Evolutionary conservation across 2,888 invertebrate species (phyloP).

Genomic region (Liposcelis brunnea): DNA sequence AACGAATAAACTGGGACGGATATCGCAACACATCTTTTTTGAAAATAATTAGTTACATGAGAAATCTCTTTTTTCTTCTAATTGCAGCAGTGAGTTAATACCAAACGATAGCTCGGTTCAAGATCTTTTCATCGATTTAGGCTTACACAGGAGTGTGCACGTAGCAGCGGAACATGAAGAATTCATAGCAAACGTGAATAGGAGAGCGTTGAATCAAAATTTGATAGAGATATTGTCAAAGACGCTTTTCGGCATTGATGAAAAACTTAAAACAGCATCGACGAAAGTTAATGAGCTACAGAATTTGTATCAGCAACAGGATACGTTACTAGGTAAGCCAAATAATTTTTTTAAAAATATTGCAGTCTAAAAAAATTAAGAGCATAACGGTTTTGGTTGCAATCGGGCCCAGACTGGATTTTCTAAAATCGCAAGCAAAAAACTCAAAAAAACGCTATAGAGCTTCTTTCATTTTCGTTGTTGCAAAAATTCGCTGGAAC

Average conservation of each 20-base stretch:
- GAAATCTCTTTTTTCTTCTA: no score
- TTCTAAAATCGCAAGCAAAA: no score
- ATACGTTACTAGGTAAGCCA: constrained; percentile 20
- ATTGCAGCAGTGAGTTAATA: no score
- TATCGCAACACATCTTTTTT: background rate
- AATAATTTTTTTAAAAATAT: background rate
- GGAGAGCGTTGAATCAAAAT: constrained; percentile 27
- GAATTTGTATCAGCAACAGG: constrained; percentile 22
- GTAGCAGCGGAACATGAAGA: constrained; percentile 37
- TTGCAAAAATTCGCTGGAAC: no score
- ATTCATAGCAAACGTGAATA: constrained; percentile 36
- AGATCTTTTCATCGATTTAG: constrained; percentile 3
- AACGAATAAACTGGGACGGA: background rate
- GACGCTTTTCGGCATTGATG: constrained; percentile 18
- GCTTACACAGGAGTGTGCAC: constrained; percentile 19
- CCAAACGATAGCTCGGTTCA: no score
- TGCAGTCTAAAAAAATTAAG: constrained; percentile 18
- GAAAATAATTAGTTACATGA: no score
- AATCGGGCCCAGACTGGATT: constrained; percentile 17
- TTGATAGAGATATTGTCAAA: background rate
- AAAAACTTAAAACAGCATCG: constrained; percentile 20
- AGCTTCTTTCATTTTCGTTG: no score
- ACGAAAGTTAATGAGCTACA: constrained; percentile 21
- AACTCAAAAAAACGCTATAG: no score
- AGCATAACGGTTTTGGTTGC: constrained; percentile 15